Conservation (phyloP, 1,140 invertebrate species). For the Arion vulgaris region DNA sequence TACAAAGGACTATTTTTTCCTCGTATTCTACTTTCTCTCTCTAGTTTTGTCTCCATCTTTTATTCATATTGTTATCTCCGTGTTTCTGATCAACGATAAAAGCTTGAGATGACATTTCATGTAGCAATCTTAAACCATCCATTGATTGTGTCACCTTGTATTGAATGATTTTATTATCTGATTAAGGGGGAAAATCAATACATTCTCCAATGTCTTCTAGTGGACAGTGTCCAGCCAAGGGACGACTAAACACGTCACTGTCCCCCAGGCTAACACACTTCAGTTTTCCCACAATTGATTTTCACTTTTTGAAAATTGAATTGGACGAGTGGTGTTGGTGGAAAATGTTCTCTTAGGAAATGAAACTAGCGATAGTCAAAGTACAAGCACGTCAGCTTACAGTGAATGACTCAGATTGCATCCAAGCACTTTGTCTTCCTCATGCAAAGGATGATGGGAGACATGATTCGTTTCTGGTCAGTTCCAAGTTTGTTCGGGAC, state of each 20-base stretch:
- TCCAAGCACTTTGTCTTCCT: slow-evolving; percentile 22
- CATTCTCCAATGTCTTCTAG: slow-evolving; percentile 10
- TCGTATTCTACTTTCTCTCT: too few species aligned
- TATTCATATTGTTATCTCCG: too few species aligned
- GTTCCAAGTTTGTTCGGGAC: slow-evolving; percentile 19
- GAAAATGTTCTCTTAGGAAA: slow-evolving; percentile 27
- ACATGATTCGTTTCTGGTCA: background rate
- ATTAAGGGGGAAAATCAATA: background rate
- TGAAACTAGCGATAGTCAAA: slow-evolving; percentile 6
- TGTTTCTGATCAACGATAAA: background rate
- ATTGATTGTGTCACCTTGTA: background rate
- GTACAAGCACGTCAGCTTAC: slow-evolving; percentile 10
- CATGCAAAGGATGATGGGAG: slow-evolving; percentile 18
- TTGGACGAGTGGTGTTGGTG: slow-evolving; percentile 11
- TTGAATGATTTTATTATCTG: slow-evolving; percentile 16
- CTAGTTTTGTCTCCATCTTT: too few species aligned
- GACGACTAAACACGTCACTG: background rate
- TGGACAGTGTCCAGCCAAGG: slow-evolving; percentile 18
- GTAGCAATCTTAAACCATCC: background rate
- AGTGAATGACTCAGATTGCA: slow-evolving; percentile 9
- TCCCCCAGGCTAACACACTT: background rate
- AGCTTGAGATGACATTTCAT: slow-evolving; percentile 3
- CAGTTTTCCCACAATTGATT: slow-evolving; percentile 13
- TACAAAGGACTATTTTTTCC: too few species aligned
- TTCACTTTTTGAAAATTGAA: slow-evolving; percentile 26